Conservation (phyloP, 2,113 vertebrate species). For the Periophthalmodon schlosseri region DNA sequence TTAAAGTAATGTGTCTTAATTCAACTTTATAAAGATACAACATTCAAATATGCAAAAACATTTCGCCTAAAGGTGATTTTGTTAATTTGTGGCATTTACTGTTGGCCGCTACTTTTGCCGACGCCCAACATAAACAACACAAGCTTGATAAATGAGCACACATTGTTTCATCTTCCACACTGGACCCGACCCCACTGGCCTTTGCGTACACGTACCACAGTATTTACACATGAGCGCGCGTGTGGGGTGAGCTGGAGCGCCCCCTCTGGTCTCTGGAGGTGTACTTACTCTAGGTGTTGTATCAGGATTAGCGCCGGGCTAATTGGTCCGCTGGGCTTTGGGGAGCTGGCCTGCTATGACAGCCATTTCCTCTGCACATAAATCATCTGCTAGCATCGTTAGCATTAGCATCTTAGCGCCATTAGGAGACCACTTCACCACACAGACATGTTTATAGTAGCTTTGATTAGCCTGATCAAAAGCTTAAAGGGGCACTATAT, state of each 20-base stretch:
- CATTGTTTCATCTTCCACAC: too few species aligned
- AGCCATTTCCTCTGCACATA: conserved; percentile 70
- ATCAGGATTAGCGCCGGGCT: conserved; percentile 63
- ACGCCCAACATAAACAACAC: too few species aligned
- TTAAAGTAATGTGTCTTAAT: too few species aligned
- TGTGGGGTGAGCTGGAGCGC: conserved; percentile 26
- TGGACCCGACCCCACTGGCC: too few species aligned
- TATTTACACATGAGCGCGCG: neutral
- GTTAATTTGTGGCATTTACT: too few species aligned
- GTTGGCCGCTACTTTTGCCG: too few species aligned
- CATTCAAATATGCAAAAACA: too few species aligned
- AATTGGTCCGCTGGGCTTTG: conserved; percentile 77
- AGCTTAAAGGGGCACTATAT: too few species aligned
- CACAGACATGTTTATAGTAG: conserved; percentile 37
- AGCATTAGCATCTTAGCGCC: conserved; percentile 41
- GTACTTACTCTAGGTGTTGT: conserved; percentile 58
- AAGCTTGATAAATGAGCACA: too few species aligned
- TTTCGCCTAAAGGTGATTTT: too few species aligned
- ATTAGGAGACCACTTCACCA: conserved; percentile 21
- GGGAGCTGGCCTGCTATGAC: conserved; percentile 57
- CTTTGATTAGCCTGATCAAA: neutral
- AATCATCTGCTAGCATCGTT: conserved; percentile 58
- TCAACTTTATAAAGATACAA: too few species aligned
- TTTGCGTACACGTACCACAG: neutral
- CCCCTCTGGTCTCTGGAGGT: conserved; percentile 62